Base-by-base conservation (phyloP, 2,113 vertebrate species). In the Macquaria australasica region DNA sequence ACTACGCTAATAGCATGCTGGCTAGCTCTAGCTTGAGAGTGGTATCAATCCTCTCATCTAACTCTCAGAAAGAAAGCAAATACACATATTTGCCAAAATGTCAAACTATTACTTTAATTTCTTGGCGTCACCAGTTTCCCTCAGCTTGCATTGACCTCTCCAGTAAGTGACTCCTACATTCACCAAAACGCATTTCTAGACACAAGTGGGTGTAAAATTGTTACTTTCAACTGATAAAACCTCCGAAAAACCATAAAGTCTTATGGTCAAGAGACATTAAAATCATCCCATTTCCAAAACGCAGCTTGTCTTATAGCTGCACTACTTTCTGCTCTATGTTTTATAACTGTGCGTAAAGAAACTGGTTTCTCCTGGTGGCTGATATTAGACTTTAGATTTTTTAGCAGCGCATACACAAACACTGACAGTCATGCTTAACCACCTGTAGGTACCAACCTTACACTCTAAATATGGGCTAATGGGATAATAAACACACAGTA, bases 381-480 rank as follows among this genome's bases (percentile, higher is more conserved):
- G 41, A 68, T 50, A 21, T 34, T 50, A 31, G 45, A 50, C 39
- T 67, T 16, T 48, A 45, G 6, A 48, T 28, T 28, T 67, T 25
- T 45, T 41, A 45, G 23, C 66, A 25, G 39, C 16, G 12, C 11
- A n/a, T n/a, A 43, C 11, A 43, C 21, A 66, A n/a, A 66, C 63
- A n/a, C 21, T n/a, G 39, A 45, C 39, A 43, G 39, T 8, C 39
- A 67, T 25, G 41, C 39, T 67, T 45, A n/a, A 43, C 20, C 37
- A 6, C 31, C 69, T 8, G 15, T 18, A 53, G 58, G 12, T 28
- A 55, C 31, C 28, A n/a, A 60, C 55, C 28, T 37, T 39, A 16
- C 39, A 56, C 14, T 59, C 23, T 45, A 74, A 86, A 81, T 81
- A 55, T 74, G 63, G 58, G 56, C 67, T 11, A 81, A 69, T 69